A percentile compares a stretch with the other conserved stretches of the same genome.
These are phyloP conservation scores for Dryas iulia DNA, from an alignment of 1,140 invertebrate genomes.

Conservation along the genomic window DNA sequence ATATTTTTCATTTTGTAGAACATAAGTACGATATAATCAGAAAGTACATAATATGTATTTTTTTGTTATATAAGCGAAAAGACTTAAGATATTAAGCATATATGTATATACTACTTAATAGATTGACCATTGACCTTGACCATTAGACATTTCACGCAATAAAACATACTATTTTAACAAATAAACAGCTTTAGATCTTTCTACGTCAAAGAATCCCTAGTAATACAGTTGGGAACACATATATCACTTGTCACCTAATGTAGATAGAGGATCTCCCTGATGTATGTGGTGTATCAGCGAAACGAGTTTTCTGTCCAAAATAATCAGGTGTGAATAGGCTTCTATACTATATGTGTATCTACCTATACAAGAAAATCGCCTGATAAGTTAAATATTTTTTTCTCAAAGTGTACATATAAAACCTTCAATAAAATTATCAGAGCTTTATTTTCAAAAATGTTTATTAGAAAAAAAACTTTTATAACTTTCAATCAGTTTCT, in stretches of 20 bases:
- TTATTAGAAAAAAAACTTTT: too few species aligned
- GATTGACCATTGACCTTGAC: neutral
- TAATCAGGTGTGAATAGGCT: neutral
- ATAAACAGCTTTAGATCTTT: conserved; percentile 1
- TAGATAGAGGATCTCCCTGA: conserved; percentile 8
- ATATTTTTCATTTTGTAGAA: too few species aligned
- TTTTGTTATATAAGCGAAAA: too few species aligned
- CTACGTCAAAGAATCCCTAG: neutral
- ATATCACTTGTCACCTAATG: conserved; percentile 8
- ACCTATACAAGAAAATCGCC: neutral
- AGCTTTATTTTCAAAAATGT: too few species aligned
- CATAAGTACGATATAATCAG: too few species aligned
- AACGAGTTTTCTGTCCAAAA: conserved; percentile 5
- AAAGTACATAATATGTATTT: too few species aligned
- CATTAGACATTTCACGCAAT: neutral
- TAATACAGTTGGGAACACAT: conserved; percentile 5
- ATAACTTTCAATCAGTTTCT: too few species aligned
- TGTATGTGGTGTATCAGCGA: conserved; percentile 2
- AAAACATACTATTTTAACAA: neutral
- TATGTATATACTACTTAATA: too few species aligned
- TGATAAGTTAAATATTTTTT: neutral
- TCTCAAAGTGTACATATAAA: neutral
- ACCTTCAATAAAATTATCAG: neutral
- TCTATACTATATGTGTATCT: neutral
- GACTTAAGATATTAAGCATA: too few species aligned